Conservation (phyloP, 2,797 vertebrate genomes). For the Aplochiton taeniatus region DNA sequence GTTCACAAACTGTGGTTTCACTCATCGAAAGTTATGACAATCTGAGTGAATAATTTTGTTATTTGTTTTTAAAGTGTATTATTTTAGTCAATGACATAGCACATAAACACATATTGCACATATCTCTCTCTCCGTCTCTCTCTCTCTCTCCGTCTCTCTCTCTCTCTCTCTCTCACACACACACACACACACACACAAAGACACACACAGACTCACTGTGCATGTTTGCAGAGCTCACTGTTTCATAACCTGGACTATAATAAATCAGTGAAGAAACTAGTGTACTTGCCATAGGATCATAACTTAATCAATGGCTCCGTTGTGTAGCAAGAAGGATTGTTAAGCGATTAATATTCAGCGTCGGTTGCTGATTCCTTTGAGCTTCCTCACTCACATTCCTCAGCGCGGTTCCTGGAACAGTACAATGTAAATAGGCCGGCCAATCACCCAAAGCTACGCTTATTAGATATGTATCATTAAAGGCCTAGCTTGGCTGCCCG, state of each 20-base stretch:
- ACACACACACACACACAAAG: not conserved
- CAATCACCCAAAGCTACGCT: too few species aligned
- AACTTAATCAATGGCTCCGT: not conserved
- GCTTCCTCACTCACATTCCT: not conserved
- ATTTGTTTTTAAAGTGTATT: too few species aligned
- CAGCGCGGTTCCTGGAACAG: conserved; percentile 11
- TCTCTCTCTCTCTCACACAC: not conserved
- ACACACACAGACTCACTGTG: not conserved
- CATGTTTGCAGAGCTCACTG: not conserved
- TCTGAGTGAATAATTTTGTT: too few species aligned
- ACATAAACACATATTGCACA: too few species aligned
- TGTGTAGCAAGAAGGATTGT: not conserved
- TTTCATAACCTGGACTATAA: not conserved
- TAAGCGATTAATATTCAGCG: not conserved
- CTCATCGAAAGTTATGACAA: too few species aligned
- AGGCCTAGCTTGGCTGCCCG: too few species aligned
- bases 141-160: not conserved
- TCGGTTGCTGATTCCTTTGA: conserved; percentile 8
- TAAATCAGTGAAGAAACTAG: too few species aligned
- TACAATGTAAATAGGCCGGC: too few species aligned
- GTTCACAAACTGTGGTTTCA: too few species aligned
- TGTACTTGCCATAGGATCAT: too few species aligned
- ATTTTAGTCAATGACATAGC: too few species aligned
- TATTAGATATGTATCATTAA: too few species aligned
- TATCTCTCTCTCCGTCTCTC: not conserved